These are phyloP conservation scores for Caranx ignobilis DNA, from an alignment of 2,113 vertebrate genomes.

Conservation along the genomic window DNA sequence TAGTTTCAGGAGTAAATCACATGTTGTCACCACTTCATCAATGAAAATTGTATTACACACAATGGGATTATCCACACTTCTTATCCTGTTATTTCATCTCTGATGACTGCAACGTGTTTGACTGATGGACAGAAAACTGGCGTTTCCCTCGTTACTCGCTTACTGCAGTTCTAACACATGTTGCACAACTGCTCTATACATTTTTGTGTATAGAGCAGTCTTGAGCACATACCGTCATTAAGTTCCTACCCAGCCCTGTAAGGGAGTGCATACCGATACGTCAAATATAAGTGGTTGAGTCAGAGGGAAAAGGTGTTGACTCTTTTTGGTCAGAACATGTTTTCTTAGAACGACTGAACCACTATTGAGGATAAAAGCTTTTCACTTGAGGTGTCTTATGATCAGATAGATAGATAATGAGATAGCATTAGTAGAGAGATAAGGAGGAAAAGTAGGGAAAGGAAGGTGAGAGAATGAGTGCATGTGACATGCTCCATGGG, in stretches of 20 bases:
- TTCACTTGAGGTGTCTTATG: conserved; percentile 32
- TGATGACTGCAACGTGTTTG: not conserved
- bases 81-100: not conserved
- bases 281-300: conserved; percentile 51
- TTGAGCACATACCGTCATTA: conserved; percentile 2
- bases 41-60: conserved; percentile 24
- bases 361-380: conserved; percentile 29
- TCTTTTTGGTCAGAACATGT: conserved; percentile 54
- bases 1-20: not conserved
- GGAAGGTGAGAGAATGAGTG: conserved; percentile 31
- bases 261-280: conserved; percentile 27
- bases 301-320: conserved; percentile 60
- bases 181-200: not conserved
- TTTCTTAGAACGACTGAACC: conserved; percentile 36
- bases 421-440: conserved; percentile 60
- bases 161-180: not conserved
- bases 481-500: conserved; percentile 31
- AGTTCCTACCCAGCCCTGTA: conserved; percentile 53
- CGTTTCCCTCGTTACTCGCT: not conserved
- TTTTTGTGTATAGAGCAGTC: conserved; percentile 33
- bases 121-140: not conserved
- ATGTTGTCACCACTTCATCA: not conserved
- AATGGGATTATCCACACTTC: not conserved
- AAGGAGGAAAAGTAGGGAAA: conserved; percentile 34
- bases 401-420: too few species aligned